These are phyloP conservation scores for Anagyrus pseudococci DNA, from an alignment of 2,888 invertebrate genomes.

Conservation along the genomic window DNA sequence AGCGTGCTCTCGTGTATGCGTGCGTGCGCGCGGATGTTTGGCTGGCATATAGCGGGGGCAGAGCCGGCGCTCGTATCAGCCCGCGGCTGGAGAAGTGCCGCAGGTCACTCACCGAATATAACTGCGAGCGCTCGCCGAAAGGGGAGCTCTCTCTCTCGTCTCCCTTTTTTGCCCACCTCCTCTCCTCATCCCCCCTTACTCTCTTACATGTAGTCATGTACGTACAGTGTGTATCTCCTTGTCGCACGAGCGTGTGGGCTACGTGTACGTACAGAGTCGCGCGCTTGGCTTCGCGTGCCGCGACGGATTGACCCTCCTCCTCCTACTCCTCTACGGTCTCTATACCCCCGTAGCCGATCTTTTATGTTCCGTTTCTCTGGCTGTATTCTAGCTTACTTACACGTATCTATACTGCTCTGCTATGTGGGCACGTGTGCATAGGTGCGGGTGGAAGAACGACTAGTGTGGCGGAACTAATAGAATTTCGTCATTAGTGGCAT, in stretches of 20 bases:
- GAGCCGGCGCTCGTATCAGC: conserved; percentile 39
- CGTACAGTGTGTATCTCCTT: background rate
- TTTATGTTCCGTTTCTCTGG: background rate
- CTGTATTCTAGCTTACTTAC: background rate
- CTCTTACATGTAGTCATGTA: background rate
- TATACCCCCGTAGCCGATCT: conserved; percentile 16
- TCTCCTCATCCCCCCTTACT: conserved; percentile 18
- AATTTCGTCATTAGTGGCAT: conserved; percentile 18
- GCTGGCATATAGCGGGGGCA: no score
- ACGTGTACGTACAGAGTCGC: background rate
- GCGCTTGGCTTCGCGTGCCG: conserved; percentile 6
- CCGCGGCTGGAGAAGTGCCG: conserved; percentile 43
- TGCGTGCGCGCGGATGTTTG: conserved; percentile 50
- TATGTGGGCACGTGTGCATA: background rate
- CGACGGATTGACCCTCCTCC: conserved; percentile 7
- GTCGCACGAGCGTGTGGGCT: conserved; percentile 1
- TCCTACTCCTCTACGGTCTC: conserved; percentile 1
- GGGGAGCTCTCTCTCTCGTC: conserved; percentile 17
- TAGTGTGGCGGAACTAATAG: conserved; percentile 30
- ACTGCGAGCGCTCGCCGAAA: conserved; percentile 41
- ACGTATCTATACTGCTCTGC: background rate
- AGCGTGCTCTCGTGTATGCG: background rate
- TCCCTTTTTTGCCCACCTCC: conserved; percentile 26
- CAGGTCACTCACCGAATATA: conserved; percentile 61
- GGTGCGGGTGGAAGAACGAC: no score